phyloP scores from a whole-genome alignment of 2,888 invertebrate species.

The Nymphalis c-album region DNA sequence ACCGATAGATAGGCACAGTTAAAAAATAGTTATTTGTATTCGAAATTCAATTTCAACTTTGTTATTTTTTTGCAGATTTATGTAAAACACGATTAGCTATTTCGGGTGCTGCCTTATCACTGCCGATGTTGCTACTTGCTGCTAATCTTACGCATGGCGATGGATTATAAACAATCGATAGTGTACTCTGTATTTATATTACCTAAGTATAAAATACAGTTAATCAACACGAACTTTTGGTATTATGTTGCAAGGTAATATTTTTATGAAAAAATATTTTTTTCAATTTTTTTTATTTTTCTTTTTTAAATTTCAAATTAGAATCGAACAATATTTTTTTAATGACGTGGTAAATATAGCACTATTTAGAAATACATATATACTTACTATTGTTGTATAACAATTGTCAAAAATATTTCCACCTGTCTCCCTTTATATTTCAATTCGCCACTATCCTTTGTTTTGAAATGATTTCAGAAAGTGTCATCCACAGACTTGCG shows the following conservation, averaged over 20 bases:
- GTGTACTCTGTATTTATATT: neutral
- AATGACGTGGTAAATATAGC: too few species aligned
- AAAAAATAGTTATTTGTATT: too few species aligned
- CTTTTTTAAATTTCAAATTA: too few species aligned
- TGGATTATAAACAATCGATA: constrained; percentile 1
- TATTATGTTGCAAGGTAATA: too few species aligned
- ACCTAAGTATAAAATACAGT: neutral
- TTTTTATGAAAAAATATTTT: too few species aligned
- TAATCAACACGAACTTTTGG: neutral
- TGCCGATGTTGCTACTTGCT: neutral
- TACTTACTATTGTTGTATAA: neutral
- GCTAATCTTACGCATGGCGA: neutral
- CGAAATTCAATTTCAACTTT: neutral
- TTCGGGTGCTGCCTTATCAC: constrained; percentile 6
- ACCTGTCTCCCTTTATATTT: neutral
- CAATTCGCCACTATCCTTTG: constrained; percentile 30
- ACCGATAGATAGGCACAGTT: too few species aligned
- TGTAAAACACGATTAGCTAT: neutral
- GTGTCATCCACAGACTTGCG: constrained; percentile 43
- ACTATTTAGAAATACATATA: too few species aligned
- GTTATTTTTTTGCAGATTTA: neutral
- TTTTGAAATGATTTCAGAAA: constrained; percentile 37
- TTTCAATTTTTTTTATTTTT: too few species aligned
- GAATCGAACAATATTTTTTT: too few species aligned
- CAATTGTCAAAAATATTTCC: neutral